Conservation (phyloP, 2,888 invertebrate species). For the Hypercompe scribonia region DNA sequence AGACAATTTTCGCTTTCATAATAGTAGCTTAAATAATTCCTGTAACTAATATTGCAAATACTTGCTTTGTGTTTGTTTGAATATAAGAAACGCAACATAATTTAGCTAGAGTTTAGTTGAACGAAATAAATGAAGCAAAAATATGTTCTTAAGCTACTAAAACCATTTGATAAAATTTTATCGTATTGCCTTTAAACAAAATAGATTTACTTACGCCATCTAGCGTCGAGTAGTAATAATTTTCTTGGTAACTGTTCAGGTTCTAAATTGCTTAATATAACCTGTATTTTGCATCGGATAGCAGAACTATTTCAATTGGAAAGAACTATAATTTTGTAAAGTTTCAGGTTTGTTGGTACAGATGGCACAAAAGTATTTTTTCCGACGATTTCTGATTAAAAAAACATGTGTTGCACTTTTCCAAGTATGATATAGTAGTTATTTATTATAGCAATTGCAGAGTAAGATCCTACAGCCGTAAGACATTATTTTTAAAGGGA, state of each 20-base stretch:
- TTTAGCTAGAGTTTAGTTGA: too few species aligned
- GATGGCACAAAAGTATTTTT: neutral
- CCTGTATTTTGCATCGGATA: conserved; percentile 40
- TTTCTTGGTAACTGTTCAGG: neutral
- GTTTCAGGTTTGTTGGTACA: neutral
- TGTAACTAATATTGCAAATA: neutral
- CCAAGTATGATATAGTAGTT: too few species aligned
- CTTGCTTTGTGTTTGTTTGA: neutral
- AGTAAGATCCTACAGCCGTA: too few species aligned
- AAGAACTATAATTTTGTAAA: neutral
- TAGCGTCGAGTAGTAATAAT: conserved; percentile 40
- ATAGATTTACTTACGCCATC: conserved; percentile 39
- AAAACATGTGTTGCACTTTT: neutral
- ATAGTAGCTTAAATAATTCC: too few species aligned
- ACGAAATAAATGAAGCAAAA: too few species aligned
- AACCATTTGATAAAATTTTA: too few species aligned
- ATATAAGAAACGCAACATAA: neutral
- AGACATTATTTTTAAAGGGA: too few species aligned
- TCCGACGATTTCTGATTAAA: neutral
- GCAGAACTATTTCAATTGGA: conserved; percentile 12
- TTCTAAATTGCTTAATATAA: neutral
- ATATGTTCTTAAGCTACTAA: too few species aligned
- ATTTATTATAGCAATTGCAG: too few species aligned
- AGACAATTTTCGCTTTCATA: too few species aligned
- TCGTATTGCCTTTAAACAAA: too few species aligned